Conservation (phyloP, 2,113 vertebrate species). For the Spea multiplicata region DNA sequence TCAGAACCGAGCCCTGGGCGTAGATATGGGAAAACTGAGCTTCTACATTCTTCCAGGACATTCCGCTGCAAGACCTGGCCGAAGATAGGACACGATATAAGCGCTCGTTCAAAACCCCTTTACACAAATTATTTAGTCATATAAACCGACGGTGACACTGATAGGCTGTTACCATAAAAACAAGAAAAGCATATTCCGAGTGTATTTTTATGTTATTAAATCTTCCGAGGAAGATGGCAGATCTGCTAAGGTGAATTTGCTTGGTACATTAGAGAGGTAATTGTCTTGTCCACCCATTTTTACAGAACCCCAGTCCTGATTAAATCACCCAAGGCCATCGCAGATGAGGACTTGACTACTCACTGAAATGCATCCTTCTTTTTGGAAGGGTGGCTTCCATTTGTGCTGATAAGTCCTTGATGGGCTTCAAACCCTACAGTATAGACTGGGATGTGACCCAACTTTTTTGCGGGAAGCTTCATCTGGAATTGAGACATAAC, state of each 20-base stretch:
- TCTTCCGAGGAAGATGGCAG: no score
- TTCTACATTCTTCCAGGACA: conserved; percentile 78
- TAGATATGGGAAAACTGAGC: conserved; percentile 94
- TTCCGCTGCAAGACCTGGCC: conserved; percentile 74
- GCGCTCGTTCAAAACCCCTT: no score
- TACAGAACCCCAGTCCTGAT: no score
- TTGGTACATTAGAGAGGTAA: no score
- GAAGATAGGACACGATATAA: neutral
- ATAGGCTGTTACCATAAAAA: no score
- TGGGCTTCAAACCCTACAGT: conserved; percentile 85
- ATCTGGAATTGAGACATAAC: conserved; percentile 66
- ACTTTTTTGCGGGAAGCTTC: conserved; percentile 94
- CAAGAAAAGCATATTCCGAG: no score
- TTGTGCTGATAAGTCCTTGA: conserved; percentile 52
- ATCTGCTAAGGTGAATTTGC: no score
- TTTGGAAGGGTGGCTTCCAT: conserved; percentile 53
- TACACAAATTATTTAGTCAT: no score
- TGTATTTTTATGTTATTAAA: no score
- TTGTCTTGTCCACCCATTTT: no score
- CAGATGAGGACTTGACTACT: conserved; percentile 69
- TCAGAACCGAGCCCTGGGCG: conserved; percentile 81
- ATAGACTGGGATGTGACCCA: conserved; percentile 92
- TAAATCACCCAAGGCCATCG: no score
- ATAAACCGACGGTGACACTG: no score
- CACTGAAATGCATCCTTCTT: conserved; percentile 84